Base-by-base conservation (phyloP, 2,888 invertebrate species). In the Eristalinus sepulchralis region DNA sequence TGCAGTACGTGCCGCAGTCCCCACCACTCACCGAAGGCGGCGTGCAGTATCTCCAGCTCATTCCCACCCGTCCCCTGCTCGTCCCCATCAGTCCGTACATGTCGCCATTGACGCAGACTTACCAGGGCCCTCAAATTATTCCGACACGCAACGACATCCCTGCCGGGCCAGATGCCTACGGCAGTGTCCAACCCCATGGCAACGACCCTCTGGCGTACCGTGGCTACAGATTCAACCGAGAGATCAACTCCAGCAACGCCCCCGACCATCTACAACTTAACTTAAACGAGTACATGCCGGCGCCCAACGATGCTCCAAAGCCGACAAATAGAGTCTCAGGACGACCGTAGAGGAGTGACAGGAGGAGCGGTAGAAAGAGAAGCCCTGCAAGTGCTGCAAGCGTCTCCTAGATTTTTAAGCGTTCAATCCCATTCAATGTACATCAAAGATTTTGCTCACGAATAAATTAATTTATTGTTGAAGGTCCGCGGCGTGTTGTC, bases 11-110 rank as follows among this genome's bases (percentile, higher is more conserved):
- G 47, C 91, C 92, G 2, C 90, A 91, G 59, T 68, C 89, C 1
- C 17, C 47, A 1, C 88, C 90, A 4, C 87, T 90, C 22, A 90
- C 90, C 66, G 47, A 47, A n/a, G 91, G 90, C 67, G 91, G 91
- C 0, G 89, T 92, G 3, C 92, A 92, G 73, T 92, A 92, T 79
- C 87, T 92, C 8, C 92, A 92, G 72, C 80, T 92, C 17, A 92
- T 92, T 71, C 92, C 92, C 59, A 92, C 92, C 0, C 90, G 92
- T 0, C 92, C 92, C 13, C 89, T 92, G 11, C 90, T 92, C 53
- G 92, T 92, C 80, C 92, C 92, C 36, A 91, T 92, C 55, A 90
- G 90, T 68, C 90, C 92, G 0, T 92, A 90, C 72, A 73, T 92
- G 55, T 55, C 76, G 1, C 77, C 77, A 31, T 47, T 86, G 20